Base-by-base conservation (phyloP, 2,888 invertebrate species). In the Rotaria magnacalcarata region DNA sequence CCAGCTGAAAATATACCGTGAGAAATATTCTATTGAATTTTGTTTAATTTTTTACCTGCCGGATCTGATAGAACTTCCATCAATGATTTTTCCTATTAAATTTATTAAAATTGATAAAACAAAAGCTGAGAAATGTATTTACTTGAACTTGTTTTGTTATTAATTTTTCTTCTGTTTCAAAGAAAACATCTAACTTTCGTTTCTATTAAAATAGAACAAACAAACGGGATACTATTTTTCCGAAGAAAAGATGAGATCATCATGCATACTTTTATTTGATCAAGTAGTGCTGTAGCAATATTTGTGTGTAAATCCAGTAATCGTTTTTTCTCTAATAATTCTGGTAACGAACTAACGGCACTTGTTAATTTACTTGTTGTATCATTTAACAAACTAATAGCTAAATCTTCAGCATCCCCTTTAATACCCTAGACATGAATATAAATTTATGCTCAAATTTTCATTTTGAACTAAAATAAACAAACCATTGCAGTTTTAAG, bases 231-330 rank as follows among this genome's bases (percentile, higher is more conserved):
- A 34, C 34, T 34, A 34, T 34, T 34, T 34, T 34, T 34, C 34
- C 34, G 34, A 34, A 34, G 34, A 34, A 34, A 34, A 34, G 34
- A 34, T 34, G 34, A 34, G 2, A 34, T 34, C 34, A 34, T 34
- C 34, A 34, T 34, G 34, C 34, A 34, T 34, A 94, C 94, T 94
- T 92, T 93, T 84, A 93, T 93, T 84, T 91, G 90, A 75, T 92
- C 92, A 16, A 93, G 89, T 27, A 93, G 89, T 27, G 92, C 91
- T 54, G 98, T 99, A 6, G 99, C 99, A 88, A 99, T 95, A 88
- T 96, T 97, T 47, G 97, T 99, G 90, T 99, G 99, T 95, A 97
- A 96, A 90, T 99, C 99, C 89, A 99, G 96, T 24, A 98, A 93
- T 67, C 97, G 93, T 91, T 99, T 99, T 93, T 96, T 96, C 91